These are phyloP conservation scores for Hetaerina americana DNA, from an alignment of 1,140 invertebrate species.

Conservation along the genomic window DNA sequence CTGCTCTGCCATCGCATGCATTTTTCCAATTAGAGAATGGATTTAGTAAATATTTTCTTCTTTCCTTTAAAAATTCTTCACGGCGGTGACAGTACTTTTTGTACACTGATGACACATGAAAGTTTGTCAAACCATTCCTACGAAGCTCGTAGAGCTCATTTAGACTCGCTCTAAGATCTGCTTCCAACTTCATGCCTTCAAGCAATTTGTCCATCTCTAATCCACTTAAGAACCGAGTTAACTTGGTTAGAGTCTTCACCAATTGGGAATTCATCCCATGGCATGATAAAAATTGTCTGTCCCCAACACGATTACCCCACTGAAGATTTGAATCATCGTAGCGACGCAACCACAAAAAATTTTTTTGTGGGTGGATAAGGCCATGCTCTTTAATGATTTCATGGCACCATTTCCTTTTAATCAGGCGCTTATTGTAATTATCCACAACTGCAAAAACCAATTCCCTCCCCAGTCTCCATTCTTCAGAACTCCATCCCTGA, in stretches of 20 bases:
- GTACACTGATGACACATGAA: constrained; percentile 51
- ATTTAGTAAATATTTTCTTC: constrained; percentile 32
- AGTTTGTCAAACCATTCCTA: constrained; percentile 51
- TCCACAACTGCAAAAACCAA: constrained; percentile 53
- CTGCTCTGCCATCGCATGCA: not conserved
- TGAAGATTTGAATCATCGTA: constrained; percentile 35
- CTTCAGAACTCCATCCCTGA: constrained; percentile 31
- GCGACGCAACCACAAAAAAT: constrained; percentile 42
- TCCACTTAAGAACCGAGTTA: not conserved
- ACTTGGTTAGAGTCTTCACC: not conserved
- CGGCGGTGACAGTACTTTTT: constrained; percentile 46
- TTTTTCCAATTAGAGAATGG: constrained; percentile 20
- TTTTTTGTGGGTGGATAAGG: constrained; percentile 55
- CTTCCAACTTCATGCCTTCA: constrained; percentile 56
- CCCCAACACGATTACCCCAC: constrained; percentile 38
- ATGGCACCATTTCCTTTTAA: constrained; percentile 54
- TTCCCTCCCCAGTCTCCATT: constrained; percentile 32
- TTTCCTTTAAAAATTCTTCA: constrained; percentile 40
- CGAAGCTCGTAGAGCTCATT: constrained; percentile 49
- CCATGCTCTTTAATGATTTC: constrained; percentile 65
- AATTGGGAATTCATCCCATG: not conserved
- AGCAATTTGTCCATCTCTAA: constrained; percentile 34
- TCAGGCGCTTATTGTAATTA: constrained; percentile 54
- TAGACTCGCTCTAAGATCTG: constrained; percentile 51
- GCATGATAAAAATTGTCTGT: constrained; percentile 38